A percentile compares a stretch with the other conserved stretches of the same genome.
These are phyloP conservation scores for Cyclina sinensis DNA, from an alignment of 1,140 invertebrate species.

Conservation along the genomic window DNA sequence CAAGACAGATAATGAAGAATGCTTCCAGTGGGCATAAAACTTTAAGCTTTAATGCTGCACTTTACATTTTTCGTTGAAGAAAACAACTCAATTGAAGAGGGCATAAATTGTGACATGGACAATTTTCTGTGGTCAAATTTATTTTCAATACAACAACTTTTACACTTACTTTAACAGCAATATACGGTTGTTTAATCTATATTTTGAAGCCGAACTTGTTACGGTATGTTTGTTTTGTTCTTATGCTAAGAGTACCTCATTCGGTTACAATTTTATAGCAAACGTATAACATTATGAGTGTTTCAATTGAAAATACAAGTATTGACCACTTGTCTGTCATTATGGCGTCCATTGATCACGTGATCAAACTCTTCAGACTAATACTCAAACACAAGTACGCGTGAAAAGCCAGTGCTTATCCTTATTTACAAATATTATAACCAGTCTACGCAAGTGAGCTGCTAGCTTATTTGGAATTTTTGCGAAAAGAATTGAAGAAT, in stretches of 20 bases:
- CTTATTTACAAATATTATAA: conserved; percentile 53
- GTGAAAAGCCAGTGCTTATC: conserved; percentile 48
- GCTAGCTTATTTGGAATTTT: conserved; percentile 30
- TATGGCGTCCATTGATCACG: neutral
- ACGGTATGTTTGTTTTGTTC: conserved; percentile 40
- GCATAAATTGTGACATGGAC: no score
- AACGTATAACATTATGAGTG: conserved; percentile 17
- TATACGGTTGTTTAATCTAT: conserved; percentile 17
- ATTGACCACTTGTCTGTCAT: conserved; percentile 50
- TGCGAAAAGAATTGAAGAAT: conserved; percentile 11
- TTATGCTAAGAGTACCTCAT: neutral
- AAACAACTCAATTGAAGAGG: no score
- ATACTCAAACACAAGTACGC: conserved; percentile 50
- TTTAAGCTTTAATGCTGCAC: no score
- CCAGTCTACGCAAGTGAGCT: conserved; percentile 47
- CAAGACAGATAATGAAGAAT: no score
- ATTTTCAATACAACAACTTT: neutral
- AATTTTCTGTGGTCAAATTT: neutral
- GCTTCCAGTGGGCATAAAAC: no score
- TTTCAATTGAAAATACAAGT: conserved; percentile 56
- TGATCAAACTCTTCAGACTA: conserved; percentile 37
- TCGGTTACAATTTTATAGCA: conserved; percentile 17
- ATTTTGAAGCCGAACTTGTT: conserved; percentile 36
- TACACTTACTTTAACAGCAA: neutral
- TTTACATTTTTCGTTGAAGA: no score